Evolutionary conservation across 2,797 vertebrate genomes (phyloP), one percentile per base, ranked within the genome.

Genomic region (Acipenser transmontanus): DNA sequence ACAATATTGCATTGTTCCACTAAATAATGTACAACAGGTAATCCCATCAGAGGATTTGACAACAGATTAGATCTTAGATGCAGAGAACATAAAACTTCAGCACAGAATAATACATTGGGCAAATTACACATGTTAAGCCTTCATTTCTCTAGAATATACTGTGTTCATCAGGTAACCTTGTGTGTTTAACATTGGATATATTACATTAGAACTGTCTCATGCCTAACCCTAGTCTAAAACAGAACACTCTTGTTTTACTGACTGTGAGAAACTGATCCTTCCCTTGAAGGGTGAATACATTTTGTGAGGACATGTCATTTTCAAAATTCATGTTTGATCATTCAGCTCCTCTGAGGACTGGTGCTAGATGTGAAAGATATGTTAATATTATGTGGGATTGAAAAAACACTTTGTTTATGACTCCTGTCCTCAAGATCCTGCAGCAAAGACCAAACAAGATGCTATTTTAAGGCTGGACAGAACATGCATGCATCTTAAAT

Each of bases 11-110:
- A n/a, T 57, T 57, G 61, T 62, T 68, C 63, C 50, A 62, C 72
- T 69, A 71, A 62, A 62, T 67, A 70, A 70, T 67, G 68, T 56
- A 54, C 17, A 20, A 50, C 13, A 57, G 34, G 63, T 77, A 72
- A 75, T 75, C 68, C 72, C 72, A 70, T 72, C 69, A 65, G 52
- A 66, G 63, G 59, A 68, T 65, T 51, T 66, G 70, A 73, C 64
- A 71, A 61, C 69, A 75, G 70, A 75, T 70, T 59, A 63, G 65
- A 67, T 73, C 62, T 0, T 1, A 61, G 56, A 67, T 65, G 69
- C 6, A 54, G 52, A 54, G 52, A 9, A 54, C 52, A 73, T 66
- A 70, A 63, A 61, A 62, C 50, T 56, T 62, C 59, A 63, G 61
- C 66, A 74, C 69, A 70, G 67, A 76, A 67, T 51, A 59, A 49